These are phyloP conservation scores for Willisornis vidua DNA, from an alignment of 2,113 vertebrate genomes.

Conservation along the genomic window DNA sequence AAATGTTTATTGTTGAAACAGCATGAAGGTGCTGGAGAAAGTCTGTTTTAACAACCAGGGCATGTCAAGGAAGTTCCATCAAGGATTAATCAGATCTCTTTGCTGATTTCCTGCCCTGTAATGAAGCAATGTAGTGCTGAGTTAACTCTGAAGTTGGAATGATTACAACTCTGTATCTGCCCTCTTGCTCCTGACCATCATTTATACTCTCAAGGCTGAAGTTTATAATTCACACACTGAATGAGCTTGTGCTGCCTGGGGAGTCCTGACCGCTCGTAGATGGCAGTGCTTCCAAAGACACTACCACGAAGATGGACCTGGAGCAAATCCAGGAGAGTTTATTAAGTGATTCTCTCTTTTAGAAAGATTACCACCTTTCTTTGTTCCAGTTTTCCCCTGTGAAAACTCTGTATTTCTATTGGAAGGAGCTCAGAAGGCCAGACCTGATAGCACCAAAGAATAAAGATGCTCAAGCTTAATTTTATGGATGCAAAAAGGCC, in stretches of 20 bases:
- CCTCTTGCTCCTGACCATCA: constrained; percentile 36
- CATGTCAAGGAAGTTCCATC: constrained; percentile 30
- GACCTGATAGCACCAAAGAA: background rate
- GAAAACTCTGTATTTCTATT: background rate
- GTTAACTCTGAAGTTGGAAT: constrained; percentile 43
- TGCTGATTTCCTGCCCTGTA: constrained; percentile 1
- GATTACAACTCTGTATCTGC: constrained; percentile 43
- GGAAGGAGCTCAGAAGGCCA: background rate
- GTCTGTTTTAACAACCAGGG: constrained; percentile 18
- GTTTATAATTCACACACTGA: constrained; percentile 44
- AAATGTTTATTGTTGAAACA: constrained; percentile 33
- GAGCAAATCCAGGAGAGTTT: constrained; percentile 49
- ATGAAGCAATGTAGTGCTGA: constrained; percentile 21
- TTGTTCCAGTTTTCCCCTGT: background rate
- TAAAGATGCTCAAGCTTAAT: background rate
- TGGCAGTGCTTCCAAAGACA: constrained; percentile 31
- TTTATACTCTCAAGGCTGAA: constrained; percentile 40
- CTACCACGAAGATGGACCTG: background rate
- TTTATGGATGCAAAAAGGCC: background rate
- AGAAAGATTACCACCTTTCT: constrained; percentile 2
- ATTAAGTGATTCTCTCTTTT: constrained; percentile 41
- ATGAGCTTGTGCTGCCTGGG: constrained; percentile 32
- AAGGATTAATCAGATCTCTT: constrained; percentile 34
- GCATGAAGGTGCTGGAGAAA: background rate
- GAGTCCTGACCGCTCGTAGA: background rate